phyloP scores from a whole-genome alignment of 1,140 invertebrate genomes.

The Lepidurus packardi region DNA sequence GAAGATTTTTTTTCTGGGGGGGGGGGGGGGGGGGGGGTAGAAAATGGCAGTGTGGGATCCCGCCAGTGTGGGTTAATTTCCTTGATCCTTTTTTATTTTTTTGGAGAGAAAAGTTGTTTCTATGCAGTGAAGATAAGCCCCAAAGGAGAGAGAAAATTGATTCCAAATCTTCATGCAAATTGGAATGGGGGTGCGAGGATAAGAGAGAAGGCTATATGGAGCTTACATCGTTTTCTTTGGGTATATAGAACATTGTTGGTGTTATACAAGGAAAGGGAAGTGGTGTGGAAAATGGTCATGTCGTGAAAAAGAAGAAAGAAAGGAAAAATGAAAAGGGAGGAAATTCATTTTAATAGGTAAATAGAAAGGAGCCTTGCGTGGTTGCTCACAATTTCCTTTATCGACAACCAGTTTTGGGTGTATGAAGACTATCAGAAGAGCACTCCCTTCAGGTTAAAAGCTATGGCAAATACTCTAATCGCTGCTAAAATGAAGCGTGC shows the following conservation, averaged over 20 bases:
- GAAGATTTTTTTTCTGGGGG: neutral
- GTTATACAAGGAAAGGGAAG: too few species aligned
- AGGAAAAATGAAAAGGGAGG: neutral
- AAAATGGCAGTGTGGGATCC: slow-evolving; percentile 1
- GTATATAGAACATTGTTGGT: too few species aligned
- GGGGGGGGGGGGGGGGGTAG: neutral
- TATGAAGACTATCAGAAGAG: neutral
- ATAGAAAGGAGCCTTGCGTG: neutral
- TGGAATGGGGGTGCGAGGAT: neutral
- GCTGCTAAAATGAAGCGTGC: neutral
- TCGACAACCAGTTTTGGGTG: neutral
- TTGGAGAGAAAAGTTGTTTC: neutral
- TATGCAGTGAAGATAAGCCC: slow-evolving; percentile 3
- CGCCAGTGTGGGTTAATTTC: slow-evolving; percentile 10
- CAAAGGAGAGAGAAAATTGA: slow-evolving; percentile 1
- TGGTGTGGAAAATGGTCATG: too few species aligned
- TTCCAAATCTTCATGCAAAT: slow-evolving; percentile 19
- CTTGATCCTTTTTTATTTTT: neutral
- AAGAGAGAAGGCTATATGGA: too few species aligned
- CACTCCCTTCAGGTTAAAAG: neutral
- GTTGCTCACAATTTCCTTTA: neutral
- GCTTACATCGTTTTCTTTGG: too few species aligned
- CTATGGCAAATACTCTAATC: neutral
- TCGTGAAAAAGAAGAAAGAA: neutral
- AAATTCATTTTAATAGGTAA: neutral